Percentiles rank a stretch among this genome's conserved stretches.
Evolutionary conservation across 2,888 invertebrate species (phyloP).

Genomic region (Palloptera scutellata): DNA sequence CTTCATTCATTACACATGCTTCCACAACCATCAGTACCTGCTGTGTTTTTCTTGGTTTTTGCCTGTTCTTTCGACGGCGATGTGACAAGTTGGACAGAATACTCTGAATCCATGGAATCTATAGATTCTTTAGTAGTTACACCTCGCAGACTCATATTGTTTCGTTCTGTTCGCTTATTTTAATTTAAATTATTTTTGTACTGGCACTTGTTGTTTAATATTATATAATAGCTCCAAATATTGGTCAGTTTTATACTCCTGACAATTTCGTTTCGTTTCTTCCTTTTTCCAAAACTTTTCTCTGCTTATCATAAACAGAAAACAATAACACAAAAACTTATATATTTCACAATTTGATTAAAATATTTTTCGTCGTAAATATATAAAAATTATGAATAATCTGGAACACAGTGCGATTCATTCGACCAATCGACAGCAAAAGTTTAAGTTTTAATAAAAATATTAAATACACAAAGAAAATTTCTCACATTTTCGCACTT

Average conservation of each 20-base stretch:
- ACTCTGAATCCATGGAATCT: slow-evolving; percentile 36
- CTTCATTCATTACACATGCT: no score
- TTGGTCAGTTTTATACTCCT: slow-evolving; percentile 6
- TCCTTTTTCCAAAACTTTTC: slow-evolving; percentile 1
- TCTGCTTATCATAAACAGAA: slow-evolving; percentile 10
- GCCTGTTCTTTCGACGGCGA: no score
- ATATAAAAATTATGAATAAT: no score
- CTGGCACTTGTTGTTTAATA: not conserved
- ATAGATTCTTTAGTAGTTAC: slow-evolving; percentile 41
- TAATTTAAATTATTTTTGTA: not conserved
- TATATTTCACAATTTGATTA: no score
- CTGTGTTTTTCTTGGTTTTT: no score
- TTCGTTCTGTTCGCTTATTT: slow-evolving; percentile 1
- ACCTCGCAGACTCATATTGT: slow-evolving; percentile 47
- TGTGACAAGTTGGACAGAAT: not conserved
- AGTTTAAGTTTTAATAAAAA: no score
- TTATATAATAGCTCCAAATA: slow-evolving; percentile 8
- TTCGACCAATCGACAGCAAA: no score
- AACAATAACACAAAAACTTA: slow-evolving; percentile 5
- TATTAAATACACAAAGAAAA: no score
- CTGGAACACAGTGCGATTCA: no score
- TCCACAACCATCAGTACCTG: no score
- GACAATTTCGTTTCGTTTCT: slow-evolving; percentile 15
- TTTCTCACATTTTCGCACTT: no score
- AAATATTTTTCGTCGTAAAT: no score